phyloP scores from a whole-genome alignment of 2,113 vertebrate genomes.

The Heterotis niloticus region DNA sequence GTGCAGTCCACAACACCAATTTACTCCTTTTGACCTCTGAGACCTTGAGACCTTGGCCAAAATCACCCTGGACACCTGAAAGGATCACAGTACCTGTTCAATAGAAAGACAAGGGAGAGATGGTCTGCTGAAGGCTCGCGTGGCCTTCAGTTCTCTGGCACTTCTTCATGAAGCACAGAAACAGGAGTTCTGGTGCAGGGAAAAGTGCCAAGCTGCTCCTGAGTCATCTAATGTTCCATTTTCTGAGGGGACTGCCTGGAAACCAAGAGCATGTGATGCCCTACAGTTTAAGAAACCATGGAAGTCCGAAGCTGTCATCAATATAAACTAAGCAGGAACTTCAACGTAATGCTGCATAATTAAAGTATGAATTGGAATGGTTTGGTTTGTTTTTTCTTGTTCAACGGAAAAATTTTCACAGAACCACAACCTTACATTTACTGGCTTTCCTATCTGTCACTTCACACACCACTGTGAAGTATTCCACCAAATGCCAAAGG shows the following conservation, averaged over 20 bases:
- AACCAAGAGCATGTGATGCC: neutral
- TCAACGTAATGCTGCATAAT: neutral
- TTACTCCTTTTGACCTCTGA: neutral
- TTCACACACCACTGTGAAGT: no score
- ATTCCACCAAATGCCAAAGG: no score
- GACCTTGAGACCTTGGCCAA: neutral
- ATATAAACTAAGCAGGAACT: neutral
- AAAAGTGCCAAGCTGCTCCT: constrained; percentile 1
- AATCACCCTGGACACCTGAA: neutral
- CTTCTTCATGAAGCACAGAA: neutral
- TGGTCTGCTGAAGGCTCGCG: neutral
- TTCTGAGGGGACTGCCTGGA: neutral
- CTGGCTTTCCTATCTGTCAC: no score
- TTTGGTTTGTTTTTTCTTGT: constrained; percentile 3
- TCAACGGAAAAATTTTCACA: no score
- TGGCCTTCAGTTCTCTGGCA: neutral
- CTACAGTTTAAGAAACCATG: constrained; percentile 1
- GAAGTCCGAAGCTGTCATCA: neutral
- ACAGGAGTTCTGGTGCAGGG: neutral
- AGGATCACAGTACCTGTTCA: neutral
- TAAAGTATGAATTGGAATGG: neutral
- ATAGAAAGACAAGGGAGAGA: neutral
- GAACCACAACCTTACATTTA: no score
- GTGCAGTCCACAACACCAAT: neutral
- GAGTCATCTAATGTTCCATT: constrained; percentile 7